Evolutionary conservation across 2,797 vertebrate species (phyloP).

Genomic region (Otolemur crassicaudatus): DNA sequence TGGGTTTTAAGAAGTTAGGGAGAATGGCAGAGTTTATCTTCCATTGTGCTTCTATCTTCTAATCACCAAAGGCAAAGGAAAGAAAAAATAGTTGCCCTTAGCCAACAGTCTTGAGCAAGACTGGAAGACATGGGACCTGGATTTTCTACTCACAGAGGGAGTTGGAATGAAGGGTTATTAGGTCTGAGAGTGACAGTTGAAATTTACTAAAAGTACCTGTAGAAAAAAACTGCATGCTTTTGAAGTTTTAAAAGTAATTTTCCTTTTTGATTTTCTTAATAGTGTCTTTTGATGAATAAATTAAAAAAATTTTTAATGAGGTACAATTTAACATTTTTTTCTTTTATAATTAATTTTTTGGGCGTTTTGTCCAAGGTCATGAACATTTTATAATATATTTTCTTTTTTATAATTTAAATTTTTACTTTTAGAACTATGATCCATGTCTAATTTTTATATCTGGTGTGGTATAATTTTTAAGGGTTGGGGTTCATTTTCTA

Average conservation of each 20-base stretch:
- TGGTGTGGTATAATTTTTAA: neutral
- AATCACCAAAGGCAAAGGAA: slow-evolving; percentile 33
- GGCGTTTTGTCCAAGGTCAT: neutral
- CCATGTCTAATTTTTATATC: neutral
- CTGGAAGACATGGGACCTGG: slow-evolving; percentile 11
- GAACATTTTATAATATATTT: neutral
- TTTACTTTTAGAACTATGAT: slow-evolving; percentile 10
- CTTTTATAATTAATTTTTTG: neutral
- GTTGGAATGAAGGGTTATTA: neutral
- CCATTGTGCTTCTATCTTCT: slow-evolving; percentile 19
- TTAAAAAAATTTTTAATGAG: slow-evolving; percentile 20
- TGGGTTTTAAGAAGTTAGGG: neutral
- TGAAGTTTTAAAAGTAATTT: slow-evolving; percentile 40
- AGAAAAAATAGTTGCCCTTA: neutral
- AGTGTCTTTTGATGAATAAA: slow-evolving; percentile 2
- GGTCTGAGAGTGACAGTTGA: neutral
- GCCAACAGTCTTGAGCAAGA: neutral
- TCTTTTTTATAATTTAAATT: neutral
- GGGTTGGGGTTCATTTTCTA: neutral
- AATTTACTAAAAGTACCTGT: neutral
- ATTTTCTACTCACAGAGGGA: slow-evolving; percentile 5
- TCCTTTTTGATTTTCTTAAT: slow-evolving; percentile 18
- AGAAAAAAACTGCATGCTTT: neutral
- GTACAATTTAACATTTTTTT: neutral
- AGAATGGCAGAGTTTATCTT: slow-evolving; percentile 43